Conservation (phyloP, 2,888 invertebrate species). For the Ochropleura plecta region DNA sequence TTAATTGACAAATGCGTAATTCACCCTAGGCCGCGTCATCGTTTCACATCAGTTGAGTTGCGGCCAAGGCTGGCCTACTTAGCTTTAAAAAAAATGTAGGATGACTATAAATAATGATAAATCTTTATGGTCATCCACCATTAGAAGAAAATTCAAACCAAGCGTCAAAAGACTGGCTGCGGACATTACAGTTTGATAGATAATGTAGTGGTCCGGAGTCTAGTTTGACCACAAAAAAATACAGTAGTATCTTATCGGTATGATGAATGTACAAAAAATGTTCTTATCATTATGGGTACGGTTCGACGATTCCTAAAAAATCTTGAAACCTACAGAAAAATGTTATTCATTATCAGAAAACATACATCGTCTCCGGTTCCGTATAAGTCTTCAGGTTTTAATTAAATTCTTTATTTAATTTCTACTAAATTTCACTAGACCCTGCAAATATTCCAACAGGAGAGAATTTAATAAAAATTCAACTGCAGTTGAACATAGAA, state of each 20-base stretch:
- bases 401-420: conserved; percentile 1
- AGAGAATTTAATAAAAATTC: conserved; percentile 12
- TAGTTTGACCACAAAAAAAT: background rate
- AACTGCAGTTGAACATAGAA: background rate
- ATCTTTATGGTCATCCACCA: background rate
- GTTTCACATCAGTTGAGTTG: too few relatives aligned
- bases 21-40: too few relatives aligned
- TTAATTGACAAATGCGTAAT: background rate
- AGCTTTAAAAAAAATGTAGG: too few relatives aligned
- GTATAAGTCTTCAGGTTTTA: background rate
- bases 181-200: background rate
- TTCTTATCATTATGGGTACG: background rate
- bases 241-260: background rate
- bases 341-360: background rate
- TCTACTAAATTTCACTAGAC: background rate
- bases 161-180: background rate
- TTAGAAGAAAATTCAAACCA: background rate
- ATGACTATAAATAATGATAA: background rate
- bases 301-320: background rate
- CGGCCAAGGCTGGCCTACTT: too few relatives aligned
- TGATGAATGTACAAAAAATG: background rate
- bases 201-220: background rate
- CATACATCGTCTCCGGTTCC: background rate
- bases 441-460: background rate
- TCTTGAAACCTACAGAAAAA: background rate